phyloP scores from a whole-genome alignment of 2,113 vertebrate species.

The Campylomormyrus tamandua region DNA sequence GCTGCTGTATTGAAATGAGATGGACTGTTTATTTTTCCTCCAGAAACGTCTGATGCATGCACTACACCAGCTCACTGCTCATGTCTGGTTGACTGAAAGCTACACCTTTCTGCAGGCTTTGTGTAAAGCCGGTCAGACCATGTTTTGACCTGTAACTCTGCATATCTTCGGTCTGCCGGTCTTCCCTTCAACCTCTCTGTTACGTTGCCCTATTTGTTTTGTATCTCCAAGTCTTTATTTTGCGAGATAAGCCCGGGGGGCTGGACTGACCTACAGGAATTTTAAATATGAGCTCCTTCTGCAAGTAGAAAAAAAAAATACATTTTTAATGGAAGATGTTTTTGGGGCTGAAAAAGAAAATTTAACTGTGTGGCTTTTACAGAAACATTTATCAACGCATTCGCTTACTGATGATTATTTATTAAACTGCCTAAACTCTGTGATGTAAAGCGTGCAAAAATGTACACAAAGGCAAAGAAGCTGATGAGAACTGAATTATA shows the following conservation, averaged over 20 bases:
- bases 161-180: constrained; percentile 31
- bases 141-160: constrained; percentile 49
- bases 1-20: neutral
- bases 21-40: neutral
- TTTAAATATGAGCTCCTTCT: constrained; percentile 33
- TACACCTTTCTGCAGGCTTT: constrained; percentile 14
- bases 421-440: constrained; percentile 49
- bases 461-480: constrained; percentile 43
- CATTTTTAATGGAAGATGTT: constrained; percentile 12
- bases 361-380: constrained; percentile 29
- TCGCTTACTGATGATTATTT: constrained; percentile 35
- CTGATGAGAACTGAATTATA: constrained; percentile 34
- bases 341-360: constrained; percentile 23
- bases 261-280: constrained; percentile 35
- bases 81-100: neutral
- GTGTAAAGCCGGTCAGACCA: constrained; percentile 47
- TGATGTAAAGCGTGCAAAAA: constrained; percentile 54
- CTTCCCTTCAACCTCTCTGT: constrained; percentile 28
- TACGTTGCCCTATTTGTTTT: constrained; percentile 18
- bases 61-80: neutral
- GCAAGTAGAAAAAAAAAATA: constrained; percentile 13
- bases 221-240: constrained; percentile 13
- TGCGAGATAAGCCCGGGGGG: constrained; percentile 26
- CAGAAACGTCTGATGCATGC: neutral
- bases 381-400: constrained; percentile 44